A percentile compares a stretch with the other conserved stretches of the same genome.
Evolutionary conservation across 2,113 vertebrate species (phyloP).

Genomic region (Mesembrinibis cayennensis): DNA sequence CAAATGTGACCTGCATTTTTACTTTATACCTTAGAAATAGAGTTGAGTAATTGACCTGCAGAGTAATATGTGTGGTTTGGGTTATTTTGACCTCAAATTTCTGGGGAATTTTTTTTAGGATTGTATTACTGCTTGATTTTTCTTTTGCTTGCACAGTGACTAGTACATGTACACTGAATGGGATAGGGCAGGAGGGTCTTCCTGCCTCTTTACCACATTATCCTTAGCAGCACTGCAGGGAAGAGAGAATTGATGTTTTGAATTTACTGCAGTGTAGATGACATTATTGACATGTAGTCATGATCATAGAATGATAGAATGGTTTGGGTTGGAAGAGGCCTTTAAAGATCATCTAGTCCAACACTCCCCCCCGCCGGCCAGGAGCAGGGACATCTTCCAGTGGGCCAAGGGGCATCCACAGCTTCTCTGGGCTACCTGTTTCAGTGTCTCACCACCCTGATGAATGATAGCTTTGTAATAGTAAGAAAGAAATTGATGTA

Average conservation of each 20-base stretch:
- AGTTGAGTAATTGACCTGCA: neutral
- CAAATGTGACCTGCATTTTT: neutral
- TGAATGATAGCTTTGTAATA: neutral
- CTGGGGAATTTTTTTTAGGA: neutral
- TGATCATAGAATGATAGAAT: neutral
- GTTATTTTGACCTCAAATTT: neutral
- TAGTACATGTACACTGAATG: neutral
- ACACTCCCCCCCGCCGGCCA: no score
- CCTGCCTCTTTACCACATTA: neutral
- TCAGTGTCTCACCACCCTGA: neutral
- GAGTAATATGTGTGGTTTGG: neutral
- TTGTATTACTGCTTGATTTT: neutral
- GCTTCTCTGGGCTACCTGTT: neutral
- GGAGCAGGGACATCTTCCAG: neutral
- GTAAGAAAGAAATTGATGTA: neutral
- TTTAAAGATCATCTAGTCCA: neutral
- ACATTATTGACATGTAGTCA: neutral
- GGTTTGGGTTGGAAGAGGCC: neutral
- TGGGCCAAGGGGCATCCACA: neutral
- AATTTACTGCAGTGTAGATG: neutral
- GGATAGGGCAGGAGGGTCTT: neutral
- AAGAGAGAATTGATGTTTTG: neutral
- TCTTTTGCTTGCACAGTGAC: neutral
- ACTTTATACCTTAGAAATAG: neutral
- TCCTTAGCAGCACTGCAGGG: neutral